Percentiles rank a stretch among this genome's conserved stretches.
phyloP scores from a whole-genome alignment of 2,113 vertebrate species.

The Macquaria ambigua region DNA sequence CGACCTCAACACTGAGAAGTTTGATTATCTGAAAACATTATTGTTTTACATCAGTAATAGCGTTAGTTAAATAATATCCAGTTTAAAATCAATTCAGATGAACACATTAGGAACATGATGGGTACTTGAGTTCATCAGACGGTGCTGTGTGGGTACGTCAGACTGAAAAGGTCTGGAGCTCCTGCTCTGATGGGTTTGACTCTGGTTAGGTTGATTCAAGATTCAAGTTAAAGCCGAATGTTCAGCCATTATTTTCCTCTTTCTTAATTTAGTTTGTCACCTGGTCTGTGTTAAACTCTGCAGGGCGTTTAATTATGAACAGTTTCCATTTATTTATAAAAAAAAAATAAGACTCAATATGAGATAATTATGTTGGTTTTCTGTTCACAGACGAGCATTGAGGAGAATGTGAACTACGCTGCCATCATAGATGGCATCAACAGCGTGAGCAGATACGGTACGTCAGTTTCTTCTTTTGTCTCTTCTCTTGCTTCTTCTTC shows the following conservation, averaged over 20 bases:
- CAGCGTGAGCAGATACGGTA: constrained; percentile 94
- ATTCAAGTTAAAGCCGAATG: background rate
- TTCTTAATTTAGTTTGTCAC: background rate
- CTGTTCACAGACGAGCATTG: constrained; percentile 86
- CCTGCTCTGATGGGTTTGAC: no score
- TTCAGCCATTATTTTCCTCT: background rate
- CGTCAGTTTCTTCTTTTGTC: constrained; percentile 31
- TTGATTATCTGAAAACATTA: no score
- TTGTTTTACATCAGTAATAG: no score
- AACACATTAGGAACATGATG: no score
- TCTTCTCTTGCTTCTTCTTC: background rate
- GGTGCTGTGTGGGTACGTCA: no score
- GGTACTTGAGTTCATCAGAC: no score
- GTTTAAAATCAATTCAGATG: no score
- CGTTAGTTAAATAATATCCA: no score
- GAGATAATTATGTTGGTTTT: background rate
- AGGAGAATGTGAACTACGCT: constrained; percentile 91
- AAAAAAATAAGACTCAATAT: background rate
- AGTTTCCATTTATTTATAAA: background rate
- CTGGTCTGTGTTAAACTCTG: background rate
- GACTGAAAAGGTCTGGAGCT: no score
- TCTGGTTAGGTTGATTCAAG: no score
- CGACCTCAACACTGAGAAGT: no score
- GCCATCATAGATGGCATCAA: constrained; percentile 89
- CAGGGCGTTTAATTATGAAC: background rate